Percentiles rank a stretch among this genome's conserved stretches.
phyloP scores from a whole-genome alignment of 1,140 invertebrate genomes.

The Microplitis mediator region DNA sequence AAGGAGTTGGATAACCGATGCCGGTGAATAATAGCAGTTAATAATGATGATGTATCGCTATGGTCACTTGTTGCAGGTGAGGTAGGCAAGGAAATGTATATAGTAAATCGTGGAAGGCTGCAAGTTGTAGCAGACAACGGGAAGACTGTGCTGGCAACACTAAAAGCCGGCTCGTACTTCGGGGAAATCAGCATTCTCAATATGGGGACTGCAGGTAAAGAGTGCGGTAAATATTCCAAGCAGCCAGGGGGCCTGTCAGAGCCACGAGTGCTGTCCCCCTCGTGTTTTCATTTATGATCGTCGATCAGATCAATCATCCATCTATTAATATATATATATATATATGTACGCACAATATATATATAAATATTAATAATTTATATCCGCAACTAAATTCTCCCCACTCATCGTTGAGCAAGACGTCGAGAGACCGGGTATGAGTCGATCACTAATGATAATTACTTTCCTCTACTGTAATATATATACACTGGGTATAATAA shows the following conservation, averaged over 20 bases:
- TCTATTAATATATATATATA: no score
- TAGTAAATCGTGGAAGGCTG: conserved; percentile 93
- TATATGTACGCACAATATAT: no score
- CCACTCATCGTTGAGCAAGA: conserved; percentile 51
- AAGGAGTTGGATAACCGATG: no score
- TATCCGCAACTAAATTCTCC: conserved; percentile 52
- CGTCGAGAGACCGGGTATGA: conserved; percentile 56
- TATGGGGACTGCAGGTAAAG: conserved; percentile 99
- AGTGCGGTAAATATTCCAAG: conserved; percentile 88
- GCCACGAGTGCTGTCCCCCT: conserved; percentile 43
- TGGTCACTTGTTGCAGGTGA: conserved; percentile 74
- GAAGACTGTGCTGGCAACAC: conserved; percentile 93
- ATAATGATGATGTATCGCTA: not conserved
- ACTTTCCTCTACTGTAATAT: conserved; percentile 38
- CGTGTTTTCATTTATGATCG: conserved; percentile 53
- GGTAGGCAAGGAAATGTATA: conserved; percentile 99
- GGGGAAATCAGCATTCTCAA: conserved; percentile 99
- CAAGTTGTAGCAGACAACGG: conserved; percentile 98
- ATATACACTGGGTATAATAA: conserved; percentile 5
- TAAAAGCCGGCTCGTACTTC: conserved; percentile 98
- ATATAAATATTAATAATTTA: conserved; percentile 18
- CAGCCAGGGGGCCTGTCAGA: conserved; percentile 60
- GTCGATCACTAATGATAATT: conserved; percentile 51
- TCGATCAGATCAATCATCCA: conserved; percentile 40
- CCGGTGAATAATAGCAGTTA: not conserved